phyloP scores from a whole-genome alignment of 1,140 invertebrate species.

The Drosophila truncata region DNA sequence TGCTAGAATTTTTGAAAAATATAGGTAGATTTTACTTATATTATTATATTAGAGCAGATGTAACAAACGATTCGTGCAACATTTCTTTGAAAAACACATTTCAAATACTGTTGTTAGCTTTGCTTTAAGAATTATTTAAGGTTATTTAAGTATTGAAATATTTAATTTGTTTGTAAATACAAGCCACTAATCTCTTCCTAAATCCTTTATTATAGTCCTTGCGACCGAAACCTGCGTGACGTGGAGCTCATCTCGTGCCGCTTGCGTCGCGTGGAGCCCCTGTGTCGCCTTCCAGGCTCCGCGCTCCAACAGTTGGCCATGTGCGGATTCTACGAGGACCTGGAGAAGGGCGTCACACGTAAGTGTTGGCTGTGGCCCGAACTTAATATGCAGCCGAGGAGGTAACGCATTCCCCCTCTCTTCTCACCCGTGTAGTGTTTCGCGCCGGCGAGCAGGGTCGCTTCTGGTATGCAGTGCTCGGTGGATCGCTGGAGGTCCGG shows the following conservation, averaged over 20 bases:
- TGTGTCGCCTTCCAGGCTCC: slow-evolving; percentile 89
- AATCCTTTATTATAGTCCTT: slow-evolving; percentile 87
- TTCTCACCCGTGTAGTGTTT: slow-evolving; percentile 88
- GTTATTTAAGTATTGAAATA: neutral
- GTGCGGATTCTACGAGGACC: slow-evolving; percentile 91
- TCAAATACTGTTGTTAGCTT: too few species aligned
- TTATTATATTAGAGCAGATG: too few species aligned
- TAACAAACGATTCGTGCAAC: neutral
- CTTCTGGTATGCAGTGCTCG: slow-evolving; percentile 92
- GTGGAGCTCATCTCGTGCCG: slow-evolving; percentile 88
- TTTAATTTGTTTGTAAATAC: too few species aligned
- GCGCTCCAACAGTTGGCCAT: slow-evolving; percentile 91
- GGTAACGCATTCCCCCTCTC: slow-evolving; percentile 12
- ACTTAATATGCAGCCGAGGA: slow-evolving; percentile 41
- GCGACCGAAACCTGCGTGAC: slow-evolving; percentile 90
- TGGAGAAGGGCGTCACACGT: slow-evolving; percentile 92
- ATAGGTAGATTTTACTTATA: too few species aligned
- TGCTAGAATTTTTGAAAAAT: too few species aligned
- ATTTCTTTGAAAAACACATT: neutral
- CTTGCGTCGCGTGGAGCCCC: slow-evolving; percentile 88
- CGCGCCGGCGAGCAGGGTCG: slow-evolving; percentile 91
- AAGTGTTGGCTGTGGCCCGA: slow-evolving; percentile 85
- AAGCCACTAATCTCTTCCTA: slow-evolving; percentile 4
- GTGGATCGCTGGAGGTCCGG: slow-evolving; percentile 90
- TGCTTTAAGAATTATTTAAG: neutral